Base-by-base conservation (phyloP, 2,888 invertebrate genomes). In the Sympetrum striolatum region DNA sequence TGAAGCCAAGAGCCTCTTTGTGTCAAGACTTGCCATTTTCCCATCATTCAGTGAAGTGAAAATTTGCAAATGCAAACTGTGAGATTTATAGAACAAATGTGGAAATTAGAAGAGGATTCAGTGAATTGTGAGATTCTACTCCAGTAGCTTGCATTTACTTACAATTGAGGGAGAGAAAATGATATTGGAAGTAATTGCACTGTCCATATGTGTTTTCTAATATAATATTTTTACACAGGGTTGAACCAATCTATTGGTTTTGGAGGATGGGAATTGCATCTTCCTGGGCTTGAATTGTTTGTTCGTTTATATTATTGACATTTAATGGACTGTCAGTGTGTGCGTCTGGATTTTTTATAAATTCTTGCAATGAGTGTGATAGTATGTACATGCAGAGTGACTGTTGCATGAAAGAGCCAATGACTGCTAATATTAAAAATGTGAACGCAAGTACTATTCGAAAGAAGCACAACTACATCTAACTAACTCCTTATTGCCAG, bases 211-310 rank as follows among this genome's bases (percentile, higher is more conserved):
- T 86, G 58, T 86, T 86, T 86, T 60, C 58, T 60, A 86, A 86
- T 60, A 86, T 86, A 60, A 86, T 86, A 86, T 86, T 86, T 86
- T 86, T 86, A 86, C 86, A 86, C 86, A 86, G 86, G 86, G 86
- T 86, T 86, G 86, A 86, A 60, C 37, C 64, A 60, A 64, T 35
- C 60, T 64, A 86, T 37, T 86, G 86, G 86, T 86, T 86, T 58
- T 60, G 37, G 86, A 58, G 60, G 86, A 86, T 86, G 86, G 58
- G 53, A 35, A 35, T 82, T 53, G 12, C 82, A 82, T 82, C 58
- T 86, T 86, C 86, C 86, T 37, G 22, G 60, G 86, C 86, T 86
- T 86, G 86, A 86, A 58, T 86, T 37, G 60, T 64, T 82, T 82
- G 82, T 86, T 86, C 37, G 39, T 86, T 86, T 86, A 60, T 86